A percentile compares a stretch with the other conserved stretches of the same genome.
These are phyloP conservation scores for Pseudotriccus pelzelni DNA, from an alignment of 2,797 vertebrate species.

Conservation along the genomic window DNA sequence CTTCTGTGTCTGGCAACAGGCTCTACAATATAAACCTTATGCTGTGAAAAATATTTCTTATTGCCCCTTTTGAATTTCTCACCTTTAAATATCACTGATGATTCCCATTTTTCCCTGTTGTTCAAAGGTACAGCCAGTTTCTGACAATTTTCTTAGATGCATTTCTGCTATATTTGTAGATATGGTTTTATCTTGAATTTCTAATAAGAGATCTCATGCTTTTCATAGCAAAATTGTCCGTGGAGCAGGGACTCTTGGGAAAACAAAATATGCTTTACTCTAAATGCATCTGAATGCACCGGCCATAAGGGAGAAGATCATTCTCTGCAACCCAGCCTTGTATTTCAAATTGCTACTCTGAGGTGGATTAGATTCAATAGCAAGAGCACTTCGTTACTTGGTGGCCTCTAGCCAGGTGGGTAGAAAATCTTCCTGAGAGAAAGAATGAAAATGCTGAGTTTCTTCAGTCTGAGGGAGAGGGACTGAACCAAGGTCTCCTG, in stretches of 20 bases:
- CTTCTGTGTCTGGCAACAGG: background rate
- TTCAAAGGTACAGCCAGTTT: background rate
- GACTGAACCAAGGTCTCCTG: background rate
- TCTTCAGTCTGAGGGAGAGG: background rate
- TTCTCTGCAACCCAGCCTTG: background rate
- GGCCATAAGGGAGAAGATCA: background rate
- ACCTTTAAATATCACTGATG: background rate
- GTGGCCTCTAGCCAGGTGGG: background rate
- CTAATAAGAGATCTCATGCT: background rate
- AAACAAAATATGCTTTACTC: background rate
- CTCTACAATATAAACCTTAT: fast-evolving
- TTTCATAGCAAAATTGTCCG: background rate
- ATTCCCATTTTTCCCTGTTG: background rate
- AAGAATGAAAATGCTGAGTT: background rate
- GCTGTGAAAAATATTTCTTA: background rate
- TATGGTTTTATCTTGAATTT: background rate
- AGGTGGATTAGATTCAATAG: background rate
- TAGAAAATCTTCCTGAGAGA: background rate
- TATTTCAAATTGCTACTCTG: background rate
- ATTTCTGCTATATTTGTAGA: background rate
- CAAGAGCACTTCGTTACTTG: background rate
- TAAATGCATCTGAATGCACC: background rate
- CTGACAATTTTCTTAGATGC: background rate
- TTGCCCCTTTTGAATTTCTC: background rate
- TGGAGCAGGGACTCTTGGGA: background rate